phyloP scores from a whole-genome alignment of 2,113 vertebrate species.

The Podarcis raffonei region DNA sequence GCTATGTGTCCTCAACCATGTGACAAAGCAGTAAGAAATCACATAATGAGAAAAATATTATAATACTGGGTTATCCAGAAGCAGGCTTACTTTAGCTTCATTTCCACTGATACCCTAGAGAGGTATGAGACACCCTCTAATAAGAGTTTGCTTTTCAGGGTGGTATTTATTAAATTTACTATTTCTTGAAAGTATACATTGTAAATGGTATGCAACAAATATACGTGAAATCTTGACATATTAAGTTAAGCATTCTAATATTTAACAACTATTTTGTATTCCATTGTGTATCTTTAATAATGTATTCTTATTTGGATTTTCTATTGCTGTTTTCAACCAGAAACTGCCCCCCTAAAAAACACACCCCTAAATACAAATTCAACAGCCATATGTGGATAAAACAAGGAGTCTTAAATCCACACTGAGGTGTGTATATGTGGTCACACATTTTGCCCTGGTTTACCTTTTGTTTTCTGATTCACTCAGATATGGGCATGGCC shows the following conservation, averaged over 20 bases:
- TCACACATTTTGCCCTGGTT: conserved; percentile 7
- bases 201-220: not conserved
- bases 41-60: not conserved
- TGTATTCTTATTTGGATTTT: not conserved
- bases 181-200: not conserved
- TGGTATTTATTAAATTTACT: conserved; percentile 45
- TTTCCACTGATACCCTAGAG: not conserved
- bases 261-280: not conserved
- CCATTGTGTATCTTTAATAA: accelerated
- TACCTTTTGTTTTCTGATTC: not conserved
- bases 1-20: not conserved
- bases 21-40: not conserved
- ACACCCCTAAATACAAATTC: not conserved
- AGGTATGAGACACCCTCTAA: not conserved
- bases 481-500: not conserved
- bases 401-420: not conserved
- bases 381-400: not conserved
- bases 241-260: not conserved
- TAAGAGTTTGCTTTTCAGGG: not conserved
- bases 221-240: conserved; percentile 18
- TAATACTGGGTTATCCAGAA: not conserved
- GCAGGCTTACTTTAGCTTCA: not conserved
- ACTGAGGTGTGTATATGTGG: not conserved
- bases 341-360: not conserved
- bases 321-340: accelerated